These are phyloP conservation scores for Phylloscopus trochiloides DNA, from an alignment of 2,113 vertebrate species.

Conservation along the genomic window DNA sequence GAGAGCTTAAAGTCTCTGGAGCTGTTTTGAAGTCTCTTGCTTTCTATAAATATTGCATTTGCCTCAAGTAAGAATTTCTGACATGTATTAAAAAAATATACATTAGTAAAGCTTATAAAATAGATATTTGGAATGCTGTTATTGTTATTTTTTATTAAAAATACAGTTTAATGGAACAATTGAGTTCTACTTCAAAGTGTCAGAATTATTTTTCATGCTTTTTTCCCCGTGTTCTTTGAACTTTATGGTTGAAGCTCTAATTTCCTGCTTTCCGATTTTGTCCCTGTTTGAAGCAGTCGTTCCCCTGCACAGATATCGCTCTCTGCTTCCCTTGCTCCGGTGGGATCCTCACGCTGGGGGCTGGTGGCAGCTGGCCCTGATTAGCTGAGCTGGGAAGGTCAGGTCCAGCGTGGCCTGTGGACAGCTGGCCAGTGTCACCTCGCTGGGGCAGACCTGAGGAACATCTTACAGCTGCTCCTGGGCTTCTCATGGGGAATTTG, in stretches of 20 bases:
- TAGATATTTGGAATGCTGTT: conserved; percentile 64
- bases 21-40: conserved; percentile 70
- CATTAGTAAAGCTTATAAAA: conserved; percentile 70
- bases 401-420: neutral
- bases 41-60: conserved; percentile 74
- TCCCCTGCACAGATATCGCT: neutral
- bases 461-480: neutral
- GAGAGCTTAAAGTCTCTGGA: conserved; percentile 65
- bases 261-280: conserved; percentile 31
- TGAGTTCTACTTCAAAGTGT: conserved; percentile 64
- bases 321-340: neutral
- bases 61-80: conserved; percentile 69
- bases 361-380: neutral
- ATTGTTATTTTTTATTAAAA: conserved; percentile 69
- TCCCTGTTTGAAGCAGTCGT: conserved; percentile 5
- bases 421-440: neutral
- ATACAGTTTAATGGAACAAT: conserved; percentile 71
- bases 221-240: conserved; percentile 36
- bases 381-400: neutral
- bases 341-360: neutral
- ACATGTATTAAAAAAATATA: conserved; percentile 71
- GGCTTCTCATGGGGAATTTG: fast-evolving
- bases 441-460: neutral
- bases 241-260: conserved; percentile 40
- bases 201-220: conserved; percentile 49